A percentile compares a stretch with the other conserved stretches of the same genome.
Conservation (phyloP, 2,797 vertebrate genomes). For the Mormyrus proboscirostris region DNA sequence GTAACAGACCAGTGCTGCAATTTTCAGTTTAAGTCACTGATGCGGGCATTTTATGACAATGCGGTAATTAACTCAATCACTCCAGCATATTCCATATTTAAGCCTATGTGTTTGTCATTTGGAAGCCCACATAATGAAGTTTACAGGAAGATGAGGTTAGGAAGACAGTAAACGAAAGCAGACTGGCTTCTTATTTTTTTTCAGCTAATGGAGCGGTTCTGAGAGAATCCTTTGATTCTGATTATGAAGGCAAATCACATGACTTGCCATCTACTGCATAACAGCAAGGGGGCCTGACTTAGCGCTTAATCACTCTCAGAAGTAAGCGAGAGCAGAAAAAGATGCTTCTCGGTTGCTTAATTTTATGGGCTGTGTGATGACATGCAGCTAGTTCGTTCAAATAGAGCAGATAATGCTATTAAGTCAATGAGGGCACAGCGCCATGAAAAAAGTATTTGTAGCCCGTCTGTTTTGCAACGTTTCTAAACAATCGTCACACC, state of each 20-base stretch:
- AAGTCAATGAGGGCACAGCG: neutral
- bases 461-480: neutral
- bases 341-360: neutral
- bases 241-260: slow-evolving; percentile 56
- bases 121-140: neutral
- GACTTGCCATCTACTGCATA: slow-evolving; percentile 58
- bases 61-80: neutral
- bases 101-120: neutral
- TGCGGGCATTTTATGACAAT: neutral
- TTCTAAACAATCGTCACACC: neutral
- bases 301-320: slow-evolving; percentile 61
- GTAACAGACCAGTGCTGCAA: neutral
- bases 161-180: neutral
- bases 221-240: slow-evolving; percentile 44
- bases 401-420: neutral
- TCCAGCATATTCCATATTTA: neutral
- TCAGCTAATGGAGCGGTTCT: slow-evolving; percentile 54
- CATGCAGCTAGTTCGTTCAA: neutral
- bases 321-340: slow-evolving; percentile 45
- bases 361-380: neutral
- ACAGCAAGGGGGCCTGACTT: slow-evolving; percentile 54
- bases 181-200: slow-evolving; percentile 18
- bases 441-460: neutral
- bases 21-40: neutral
- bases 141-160: neutral